Conservation (phyloP, 2,888 invertebrate genomes). For the Lomographa bimaculata region DNA sequence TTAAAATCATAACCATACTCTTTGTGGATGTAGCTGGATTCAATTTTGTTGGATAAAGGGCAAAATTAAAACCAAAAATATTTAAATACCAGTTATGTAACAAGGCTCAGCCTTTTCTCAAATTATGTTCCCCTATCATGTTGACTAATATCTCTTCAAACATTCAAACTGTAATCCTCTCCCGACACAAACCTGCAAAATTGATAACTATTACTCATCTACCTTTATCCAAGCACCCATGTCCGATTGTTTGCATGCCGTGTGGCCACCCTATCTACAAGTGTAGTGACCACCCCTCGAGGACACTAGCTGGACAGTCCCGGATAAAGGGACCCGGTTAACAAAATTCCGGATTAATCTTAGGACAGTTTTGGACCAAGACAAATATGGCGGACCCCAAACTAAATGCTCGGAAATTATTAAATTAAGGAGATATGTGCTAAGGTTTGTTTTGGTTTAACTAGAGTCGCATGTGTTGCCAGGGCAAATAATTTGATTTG, state of each 20-base stretch:
- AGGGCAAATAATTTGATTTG: constrained; percentile 15
- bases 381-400: constrained; percentile 70
- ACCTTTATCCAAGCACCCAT: constrained; percentile 37
- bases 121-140: not conserved
- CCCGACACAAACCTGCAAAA: constrained; percentile 32
- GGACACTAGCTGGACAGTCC: constrained; percentile 19
- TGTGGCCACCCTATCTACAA: constrained; percentile 41
- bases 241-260: constrained; percentile 45
- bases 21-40: too few relatives aligned
- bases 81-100: too few relatives aligned
- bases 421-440: constrained; percentile 68
- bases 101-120: too few relatives aligned
- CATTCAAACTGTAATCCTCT: constrained; percentile 27
- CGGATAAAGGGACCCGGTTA: constrained; percentile 52
- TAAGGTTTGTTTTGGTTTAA: constrained; percentile 46
- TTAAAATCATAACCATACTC: too few relatives aligned
- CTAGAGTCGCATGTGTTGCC: constrained; percentile 21
- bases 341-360: constrained; percentile 75
- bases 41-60: too few relatives aligned
- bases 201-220: constrained; percentile 33
- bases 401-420: constrained; percentile 76
- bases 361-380: constrained; percentile 72
- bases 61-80: too few relatives aligned
- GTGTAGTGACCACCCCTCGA: constrained; percentile 40
- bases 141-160: constrained; percentile 16